Percentiles rank a stretch among this genome's conserved stretches.
phyloP scores from a whole-genome alignment of 2,113 vertebrate species.

The Sinocyclocheilus anshuiensis region DNA sequence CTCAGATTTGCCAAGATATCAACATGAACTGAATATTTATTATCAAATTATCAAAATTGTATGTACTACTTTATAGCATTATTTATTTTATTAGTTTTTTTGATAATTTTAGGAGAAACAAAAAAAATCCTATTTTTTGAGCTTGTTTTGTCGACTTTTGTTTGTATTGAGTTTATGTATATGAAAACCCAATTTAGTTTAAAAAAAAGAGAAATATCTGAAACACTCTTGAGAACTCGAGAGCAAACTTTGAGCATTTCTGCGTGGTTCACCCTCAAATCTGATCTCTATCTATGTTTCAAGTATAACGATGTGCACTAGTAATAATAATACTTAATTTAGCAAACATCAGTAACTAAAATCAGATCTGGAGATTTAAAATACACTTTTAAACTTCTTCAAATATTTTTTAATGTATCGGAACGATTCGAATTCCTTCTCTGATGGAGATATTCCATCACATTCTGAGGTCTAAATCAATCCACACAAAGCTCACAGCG shows the following conservation, averaged over 20 bases:
- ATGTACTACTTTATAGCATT: not conserved
- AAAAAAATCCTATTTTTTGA: too few species aligned
- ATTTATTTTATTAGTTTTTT: too few species aligned
- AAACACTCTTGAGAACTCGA: not conserved
- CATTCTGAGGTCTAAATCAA: constrained; percentile 23
- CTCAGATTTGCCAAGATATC: not conserved
- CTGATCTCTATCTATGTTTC: not conserved
- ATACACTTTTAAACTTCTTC: not conserved
- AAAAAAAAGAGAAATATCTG: too few species aligned
- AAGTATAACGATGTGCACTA: not conserved
- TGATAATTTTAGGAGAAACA: too few species aligned
- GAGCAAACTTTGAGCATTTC: not conserved
- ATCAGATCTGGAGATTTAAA: not conserved
- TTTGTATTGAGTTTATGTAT: too few species aligned
- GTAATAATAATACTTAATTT: not conserved
- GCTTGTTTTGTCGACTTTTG: too few species aligned
- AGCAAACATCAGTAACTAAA: not conserved
- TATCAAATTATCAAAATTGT: not conserved
- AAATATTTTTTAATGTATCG: not conserved
- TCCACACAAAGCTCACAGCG: not conserved
- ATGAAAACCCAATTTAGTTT: too few species aligned
- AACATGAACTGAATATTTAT: not conserved
- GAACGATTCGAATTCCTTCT: not conserved
- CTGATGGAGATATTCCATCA: not conserved
- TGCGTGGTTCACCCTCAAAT: not conserved